phyloP scores from a whole-genome alignment of 2,797 vertebrate genomes.

The Acestrorhynchus altus region DNA sequence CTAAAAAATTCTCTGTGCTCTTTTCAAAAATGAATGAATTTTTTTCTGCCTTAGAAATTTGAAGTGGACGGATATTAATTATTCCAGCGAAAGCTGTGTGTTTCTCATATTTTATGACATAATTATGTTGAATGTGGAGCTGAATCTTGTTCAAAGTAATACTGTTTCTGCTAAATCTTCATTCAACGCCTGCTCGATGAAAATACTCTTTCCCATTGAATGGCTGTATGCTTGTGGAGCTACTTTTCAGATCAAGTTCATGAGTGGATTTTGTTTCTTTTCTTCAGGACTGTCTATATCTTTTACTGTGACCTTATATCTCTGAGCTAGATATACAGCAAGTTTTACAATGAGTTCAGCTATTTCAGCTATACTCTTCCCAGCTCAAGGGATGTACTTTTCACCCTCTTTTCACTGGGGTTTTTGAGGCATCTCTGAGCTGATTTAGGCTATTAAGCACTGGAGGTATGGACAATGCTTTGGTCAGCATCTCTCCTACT shows the following conservation, averaged over 20 bases:
- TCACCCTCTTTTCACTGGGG: too few relatives aligned
- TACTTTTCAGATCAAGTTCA: neutral
- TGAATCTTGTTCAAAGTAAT: neutral
- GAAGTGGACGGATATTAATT: constrained; percentile 34
- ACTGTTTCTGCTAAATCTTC: neutral
- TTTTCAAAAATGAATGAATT: constrained; percentile 4
- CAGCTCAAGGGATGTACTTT: too few relatives aligned
- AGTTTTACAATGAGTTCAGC: too few relatives aligned
- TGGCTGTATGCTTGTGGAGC: neutral
- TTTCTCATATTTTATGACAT: neutral
- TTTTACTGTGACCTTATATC: neutral
- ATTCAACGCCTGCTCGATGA: neutral
- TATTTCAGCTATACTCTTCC: too few relatives aligned
- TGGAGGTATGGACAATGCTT: too few relatives aligned
- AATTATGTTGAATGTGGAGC: neutral
- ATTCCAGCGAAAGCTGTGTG: neutral
- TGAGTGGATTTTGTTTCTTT: neutral
- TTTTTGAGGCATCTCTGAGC: neutral
- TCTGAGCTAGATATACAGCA: neutral
- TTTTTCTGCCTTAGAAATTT: constrained; percentile 6
- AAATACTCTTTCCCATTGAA: neutral
- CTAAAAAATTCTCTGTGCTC: neutral
- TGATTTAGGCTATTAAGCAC: too few relatives aligned
- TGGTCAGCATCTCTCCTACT: neutral
- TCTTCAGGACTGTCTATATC: too few relatives aligned